Base-by-base conservation (phyloP, 1,140 invertebrate species). In the Tetragonula clypearis region DNA sequence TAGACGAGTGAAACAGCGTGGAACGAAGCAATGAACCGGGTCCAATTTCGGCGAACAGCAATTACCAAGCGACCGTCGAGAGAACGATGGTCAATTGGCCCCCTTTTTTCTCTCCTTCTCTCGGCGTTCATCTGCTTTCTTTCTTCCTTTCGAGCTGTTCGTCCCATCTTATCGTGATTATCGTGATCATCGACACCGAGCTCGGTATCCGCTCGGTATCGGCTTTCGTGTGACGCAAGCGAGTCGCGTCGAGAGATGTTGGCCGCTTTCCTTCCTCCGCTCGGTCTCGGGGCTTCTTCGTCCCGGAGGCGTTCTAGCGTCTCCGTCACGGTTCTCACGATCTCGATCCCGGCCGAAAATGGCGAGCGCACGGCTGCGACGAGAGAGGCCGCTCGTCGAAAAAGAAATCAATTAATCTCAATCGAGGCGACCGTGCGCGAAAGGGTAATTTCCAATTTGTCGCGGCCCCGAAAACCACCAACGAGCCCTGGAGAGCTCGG, bases 351-450 rank as follows among this genome's bases (percentile, higher is more conserved):
- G 62, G 69, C 91, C 88, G 88, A 88, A 88, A 91, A 89, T 91
- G 90, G 90, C 85, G 81, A 89, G 49, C 73, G 49, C 73, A 79
- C 71, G n/a, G 66, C 75, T 0, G 41, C 41, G 0, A 4, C 79
- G 90, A 86, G 90, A 90, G 90, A 86, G 86, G 77, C 19, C n/a
- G 60, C 1, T 26, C 65, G 80, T 82, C 79, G 84, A 88, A 90
- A 92, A 91, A 41, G 4, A 92, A 92, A 92, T 91, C 89, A 92
- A 92, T 92, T 92, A 93, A 92, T 92, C 92, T 92, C 91, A 92
- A 92, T 92, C 89, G 89, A 86, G 84, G 83, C 65, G 86, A 86
- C 71, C 82, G 87, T 60, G 77, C 84, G 80, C 86, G 79, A 72
- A 81, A 89, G 85, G 88, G 91, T 92, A 93, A 93, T 93, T 93